Conservation (phyloP, 2,797 vertebrate species). For the Poecilia wingei region DNA sequence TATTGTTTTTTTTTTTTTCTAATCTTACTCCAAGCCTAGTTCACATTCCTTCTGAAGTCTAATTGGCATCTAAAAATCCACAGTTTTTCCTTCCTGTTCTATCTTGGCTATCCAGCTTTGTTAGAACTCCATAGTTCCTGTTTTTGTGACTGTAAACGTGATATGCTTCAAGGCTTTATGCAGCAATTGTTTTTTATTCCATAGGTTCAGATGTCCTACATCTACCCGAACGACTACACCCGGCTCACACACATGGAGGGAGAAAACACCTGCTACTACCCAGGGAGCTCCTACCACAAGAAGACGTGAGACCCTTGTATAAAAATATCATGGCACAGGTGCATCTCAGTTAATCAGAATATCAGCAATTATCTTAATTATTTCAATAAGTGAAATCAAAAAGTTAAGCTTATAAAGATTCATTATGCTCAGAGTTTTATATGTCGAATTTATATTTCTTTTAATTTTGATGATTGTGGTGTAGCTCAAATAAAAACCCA, state of each 20-base stretch:
- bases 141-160: neutral
- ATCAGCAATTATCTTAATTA: neutral
- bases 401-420: neutral
- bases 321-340: neutral
- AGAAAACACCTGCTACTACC: slow-evolving; percentile 93
- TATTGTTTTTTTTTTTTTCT: neutral
- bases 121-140: neutral
- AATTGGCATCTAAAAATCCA: neutral
- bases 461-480: neutral
- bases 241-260: slow-evolving; percentile 94
- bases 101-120: neutral
- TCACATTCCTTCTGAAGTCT: neutral
- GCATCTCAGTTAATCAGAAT: neutral
- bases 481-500: neutral
- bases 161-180: neutral
- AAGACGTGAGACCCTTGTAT: slow-evolving; percentile 54
- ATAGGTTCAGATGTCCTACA: slow-evolving; percentile 90
- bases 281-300: slow-evolving; percentile 48
- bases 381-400: neutral
- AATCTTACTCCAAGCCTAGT: neutral
- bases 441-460: neutral
- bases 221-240: slow-evolving; percentile 95
- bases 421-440: neutral
- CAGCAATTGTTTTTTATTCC: slow-evolving; percentile 25
- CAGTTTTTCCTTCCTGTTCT: neutral